Base-by-base conservation (phyloP, 2,113 vertebrate genomes). In the Daboia siamensis region DNA sequence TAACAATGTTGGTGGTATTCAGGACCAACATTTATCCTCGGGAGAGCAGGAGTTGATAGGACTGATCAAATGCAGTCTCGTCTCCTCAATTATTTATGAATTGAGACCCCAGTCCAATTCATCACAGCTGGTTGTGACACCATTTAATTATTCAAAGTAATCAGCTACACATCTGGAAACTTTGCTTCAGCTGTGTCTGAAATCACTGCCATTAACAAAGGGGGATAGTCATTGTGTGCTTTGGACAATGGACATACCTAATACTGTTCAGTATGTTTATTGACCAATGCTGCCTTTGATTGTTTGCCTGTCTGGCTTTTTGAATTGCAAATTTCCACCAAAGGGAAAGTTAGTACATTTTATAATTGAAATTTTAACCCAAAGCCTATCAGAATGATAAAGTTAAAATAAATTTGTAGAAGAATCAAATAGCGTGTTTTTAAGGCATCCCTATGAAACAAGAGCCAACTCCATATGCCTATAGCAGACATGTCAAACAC, bases 141-240 rank as follows among this genome's bases (percentile, higher is more conserved):
- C 97, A 97, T 97, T 98, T 98, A 98, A 98, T 98, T 98, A 98
- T 97, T 97, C 97, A 97, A 96, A 98, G 97, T 98, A 97, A 98
- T 97, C 96, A 98, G 92, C 96, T 97, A 92, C 97, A 97, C 97
- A 96, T 97, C 97, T 97, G 95, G 97, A 97, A 96, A 97, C 97
- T 97, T 97, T 94, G 94, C 96, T 97, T 95, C 97, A 95, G 94
- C 95, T 95, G 96, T 95, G 93, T 46, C 95, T 93, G 92, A 92
- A 97, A 96, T 96, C 96, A 96, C 90, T 95, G 94, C 95, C 93
- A 94, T 95, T 96, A 97, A 96, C 95, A 95, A 97, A 95, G 92
- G 93, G 94, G 93, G 94, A 93, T 95, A 95, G 95, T 94, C 96
- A 95, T 92, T 0, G 74, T 92, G 93, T 57, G 0, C 95, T 93